Evolutionary conservation across 2,797 vertebrate genomes (phyloP).

Genomic region (Glyptemys insculpta): DNA sequence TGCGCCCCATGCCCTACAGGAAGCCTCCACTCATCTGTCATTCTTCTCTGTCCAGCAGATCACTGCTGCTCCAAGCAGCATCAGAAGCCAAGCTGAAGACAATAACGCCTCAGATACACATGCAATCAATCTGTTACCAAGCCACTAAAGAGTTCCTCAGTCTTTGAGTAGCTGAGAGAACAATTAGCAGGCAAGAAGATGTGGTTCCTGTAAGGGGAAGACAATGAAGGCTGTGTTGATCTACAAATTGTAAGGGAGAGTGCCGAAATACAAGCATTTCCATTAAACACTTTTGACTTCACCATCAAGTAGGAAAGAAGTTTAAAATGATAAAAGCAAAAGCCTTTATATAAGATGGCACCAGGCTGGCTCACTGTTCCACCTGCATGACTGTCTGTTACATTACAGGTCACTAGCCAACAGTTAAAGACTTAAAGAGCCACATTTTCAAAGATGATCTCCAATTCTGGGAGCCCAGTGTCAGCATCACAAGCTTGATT

Average conservation of each 20-base stretch:
- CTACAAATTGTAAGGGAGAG: neutral
- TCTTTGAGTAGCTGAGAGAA: neutral
- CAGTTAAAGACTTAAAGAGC: neutral
- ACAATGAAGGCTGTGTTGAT: neutral
- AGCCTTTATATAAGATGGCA: slow-evolving; percentile 30
- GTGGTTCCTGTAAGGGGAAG: neutral
- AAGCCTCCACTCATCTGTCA: slow-evolving; percentile 46
- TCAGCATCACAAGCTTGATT: neutral
- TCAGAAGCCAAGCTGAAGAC: slow-evolving; percentile 70
- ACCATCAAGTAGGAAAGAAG: neutral
- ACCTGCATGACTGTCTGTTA: neutral
- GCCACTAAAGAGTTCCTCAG: neutral
- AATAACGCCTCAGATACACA: slow-evolving; percentile 30
- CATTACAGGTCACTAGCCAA: neutral
- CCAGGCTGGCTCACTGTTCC: neutral
- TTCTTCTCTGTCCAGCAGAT: rapidly evolving
- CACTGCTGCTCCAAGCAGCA: slow-evolving; percentile 57
- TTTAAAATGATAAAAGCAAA: neutral
- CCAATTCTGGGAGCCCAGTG: rapidly evolving
- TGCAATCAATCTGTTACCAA: neutral
- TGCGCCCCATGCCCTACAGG: neutral
- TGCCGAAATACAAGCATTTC: neutral
- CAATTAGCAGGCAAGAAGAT: neutral
- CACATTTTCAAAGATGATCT: neutral
- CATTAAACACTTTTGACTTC: neutral